Percentiles rank a stretch among this genome's conserved stretches.
phyloP scores from a whole-genome alignment of 2,113 vertebrate species.

The Rafetus swinhoei region DNA sequence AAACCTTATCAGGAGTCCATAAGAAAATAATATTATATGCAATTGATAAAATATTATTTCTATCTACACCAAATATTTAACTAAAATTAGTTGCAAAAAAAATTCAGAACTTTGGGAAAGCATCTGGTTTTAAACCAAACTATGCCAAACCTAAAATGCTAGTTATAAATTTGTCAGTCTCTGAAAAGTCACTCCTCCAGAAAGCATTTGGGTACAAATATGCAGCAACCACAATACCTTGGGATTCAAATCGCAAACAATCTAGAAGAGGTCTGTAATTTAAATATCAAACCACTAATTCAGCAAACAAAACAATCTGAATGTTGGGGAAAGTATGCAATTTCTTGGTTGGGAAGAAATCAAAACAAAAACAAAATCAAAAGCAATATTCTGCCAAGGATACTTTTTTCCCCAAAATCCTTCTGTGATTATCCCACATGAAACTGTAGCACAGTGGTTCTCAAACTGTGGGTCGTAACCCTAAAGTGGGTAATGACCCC shows the following conservation, averaged over 20 bases:
- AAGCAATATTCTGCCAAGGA: background rate
- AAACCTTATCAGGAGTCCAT: background rate
- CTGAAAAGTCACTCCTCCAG: background rate
- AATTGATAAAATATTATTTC: background rate
- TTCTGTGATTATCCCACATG: background rate
- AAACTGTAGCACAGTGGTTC: background rate
- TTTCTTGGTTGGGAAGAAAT: background rate
- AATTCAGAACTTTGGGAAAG: background rate
- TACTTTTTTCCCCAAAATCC: background rate
- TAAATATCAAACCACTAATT: background rate
- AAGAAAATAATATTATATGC: background rate
- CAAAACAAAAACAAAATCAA: background rate
- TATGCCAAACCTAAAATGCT: background rate
- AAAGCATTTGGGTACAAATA: background rate
- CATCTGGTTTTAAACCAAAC: background rate
- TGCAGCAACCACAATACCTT: background rate
- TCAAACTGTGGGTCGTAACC: no score
- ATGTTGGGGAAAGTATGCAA: background rate
- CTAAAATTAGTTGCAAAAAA: background rate
- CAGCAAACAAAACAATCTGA: background rate
- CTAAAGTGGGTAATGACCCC: no score
- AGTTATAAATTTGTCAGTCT: background rate
- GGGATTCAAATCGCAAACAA: background rate
- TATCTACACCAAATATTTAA: background rate
- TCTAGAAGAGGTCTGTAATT: background rate